Evolutionary conservation across 2,888 invertebrate species (phyloP).

Genomic region (Mesorhabditis sp.): DNA sequence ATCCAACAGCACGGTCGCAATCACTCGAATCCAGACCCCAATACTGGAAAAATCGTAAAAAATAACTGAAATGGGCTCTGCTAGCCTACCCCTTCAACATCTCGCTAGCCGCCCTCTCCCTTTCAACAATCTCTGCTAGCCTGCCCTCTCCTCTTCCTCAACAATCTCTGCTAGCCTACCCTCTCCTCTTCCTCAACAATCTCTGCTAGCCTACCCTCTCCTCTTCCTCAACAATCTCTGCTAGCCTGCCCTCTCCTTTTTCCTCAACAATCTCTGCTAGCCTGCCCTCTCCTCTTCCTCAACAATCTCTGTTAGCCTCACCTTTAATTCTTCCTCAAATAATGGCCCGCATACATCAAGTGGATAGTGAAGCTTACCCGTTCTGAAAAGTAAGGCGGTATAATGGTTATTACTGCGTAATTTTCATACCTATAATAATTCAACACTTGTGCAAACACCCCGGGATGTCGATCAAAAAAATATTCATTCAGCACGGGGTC

Average conservation of each 20-base stretch:
- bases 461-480: constrained; percentile 84
- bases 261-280: too few species aligned
- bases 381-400: constrained; percentile 28
- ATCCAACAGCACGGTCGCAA: constrained; percentile 94
- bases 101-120: too few species aligned
- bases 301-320: constrained; percentile 57
- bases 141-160: too few species aligned
- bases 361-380: constrained; percentile 94
- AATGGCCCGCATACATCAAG: constrained; percentile 98
- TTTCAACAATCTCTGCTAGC: too few species aligned
- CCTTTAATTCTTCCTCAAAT: constrained; percentile 97
- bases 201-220: too few species aligned
- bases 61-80: not conserved
- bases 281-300: too few species aligned
- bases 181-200: too few species aligned
- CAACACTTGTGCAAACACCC: constrained; percentile 83
- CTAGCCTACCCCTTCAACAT: too few species aligned
- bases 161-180: too few species aligned
- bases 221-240: too few species aligned
- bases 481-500: constrained; percentile 98
- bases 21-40: constrained; percentile 99
- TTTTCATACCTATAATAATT: constrained; percentile 77
- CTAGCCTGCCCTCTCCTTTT: too few species aligned
- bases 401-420: too few species aligned
- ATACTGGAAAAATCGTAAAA: constrained; percentile 45